These are phyloP conservation scores for Nesoenas mayeri DNA, from an alignment of 2,113 vertebrate species.

Conservation along the genomic window DNA sequence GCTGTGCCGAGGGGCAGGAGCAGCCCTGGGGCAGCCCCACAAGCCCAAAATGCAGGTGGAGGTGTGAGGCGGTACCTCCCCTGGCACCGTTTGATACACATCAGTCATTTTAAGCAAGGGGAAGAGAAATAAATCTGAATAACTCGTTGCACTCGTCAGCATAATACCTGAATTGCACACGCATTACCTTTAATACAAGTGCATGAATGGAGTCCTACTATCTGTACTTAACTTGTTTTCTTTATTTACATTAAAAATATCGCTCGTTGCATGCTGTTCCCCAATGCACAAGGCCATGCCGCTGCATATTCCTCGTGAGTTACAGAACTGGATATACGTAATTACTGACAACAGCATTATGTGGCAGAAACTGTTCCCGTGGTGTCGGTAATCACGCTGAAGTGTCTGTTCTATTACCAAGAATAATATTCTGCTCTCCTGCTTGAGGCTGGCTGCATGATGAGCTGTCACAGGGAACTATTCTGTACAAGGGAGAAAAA, in stretches of 20 bases:
- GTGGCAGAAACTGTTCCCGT: not conserved
- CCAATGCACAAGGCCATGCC: not conserved
- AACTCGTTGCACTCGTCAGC: not conserved
- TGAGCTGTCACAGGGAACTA: not conserved
- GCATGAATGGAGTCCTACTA: not conserved
- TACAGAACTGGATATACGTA: not conserved
- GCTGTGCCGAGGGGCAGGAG: not conserved
- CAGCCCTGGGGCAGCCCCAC: not conserved
- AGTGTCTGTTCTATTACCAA: not conserved
- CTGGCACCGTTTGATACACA: not conserved
- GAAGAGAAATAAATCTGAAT: not conserved
- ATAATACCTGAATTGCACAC: not conserved
- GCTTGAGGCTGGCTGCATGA: not conserved
- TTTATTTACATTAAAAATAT: not conserved
- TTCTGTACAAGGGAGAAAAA: not conserved
- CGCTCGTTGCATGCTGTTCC: not conserved
- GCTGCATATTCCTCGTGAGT: not conserved
- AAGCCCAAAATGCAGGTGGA: rapidly evolving
- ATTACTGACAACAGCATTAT: not conserved
- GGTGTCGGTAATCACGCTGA: not conserved
- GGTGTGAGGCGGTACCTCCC: not conserved
- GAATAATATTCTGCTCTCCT: not conserved
- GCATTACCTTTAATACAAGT: not conserved
- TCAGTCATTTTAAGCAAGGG: not conserved
- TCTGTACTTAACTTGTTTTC: not conserved